Conservation (phyloP, 2,888 invertebrate genomes). For the Furcula furcula region DNA sequence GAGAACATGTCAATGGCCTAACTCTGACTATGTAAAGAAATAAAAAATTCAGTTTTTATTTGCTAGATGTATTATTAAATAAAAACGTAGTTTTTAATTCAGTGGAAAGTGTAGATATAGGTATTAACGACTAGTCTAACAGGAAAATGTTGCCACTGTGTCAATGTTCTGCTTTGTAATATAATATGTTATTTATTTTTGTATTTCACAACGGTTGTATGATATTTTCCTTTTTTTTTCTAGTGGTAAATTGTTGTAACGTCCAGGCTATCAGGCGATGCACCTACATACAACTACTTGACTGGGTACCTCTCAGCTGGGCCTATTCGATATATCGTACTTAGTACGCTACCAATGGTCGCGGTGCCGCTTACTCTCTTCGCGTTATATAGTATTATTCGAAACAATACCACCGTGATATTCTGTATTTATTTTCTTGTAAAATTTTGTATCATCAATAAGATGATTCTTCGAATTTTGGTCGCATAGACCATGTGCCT, state of each 20-base stretch:
- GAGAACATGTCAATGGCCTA: conserved; percentile 32
- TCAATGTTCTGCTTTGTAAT: conserved; percentile 78
- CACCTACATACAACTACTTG: conserved; percentile 23
- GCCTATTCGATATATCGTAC: conserved; percentile 9
- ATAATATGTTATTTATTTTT: conserved; percentile 75
- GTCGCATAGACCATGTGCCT: conserved; percentile 68
- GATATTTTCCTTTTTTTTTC: conserved; percentile 56
- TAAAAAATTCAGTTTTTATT: conserved; percentile 41
- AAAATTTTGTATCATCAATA: conserved; percentile 25
- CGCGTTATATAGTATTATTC: conserved; percentile 34
- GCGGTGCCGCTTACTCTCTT: too few species aligned
- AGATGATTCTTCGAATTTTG: conserved; percentile 43
- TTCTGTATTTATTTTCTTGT: conserved; percentile 35
- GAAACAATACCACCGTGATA: conserved; percentile 46
- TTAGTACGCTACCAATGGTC: conserved; percentile 20
- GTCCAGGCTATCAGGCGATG: conserved; percentile 61
- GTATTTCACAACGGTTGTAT: conserved; percentile 67
- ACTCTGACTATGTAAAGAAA: conserved; percentile 40
- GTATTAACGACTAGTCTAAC: conserved; percentile 77
- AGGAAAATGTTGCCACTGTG: conserved; percentile 76
- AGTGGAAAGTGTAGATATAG: conserved; percentile 64
- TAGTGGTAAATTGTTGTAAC: conserved; percentile 49
- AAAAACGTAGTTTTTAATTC: conserved; percentile 46
- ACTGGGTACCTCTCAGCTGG: conserved; percentile 8
- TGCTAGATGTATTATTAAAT: conserved; percentile 47